A percentile compares a stretch with the other conserved stretches of the same genome.
phyloP scores from a whole-genome alignment of 2,797 vertebrate species.

The Percopsis omiscomaycus region DNA sequence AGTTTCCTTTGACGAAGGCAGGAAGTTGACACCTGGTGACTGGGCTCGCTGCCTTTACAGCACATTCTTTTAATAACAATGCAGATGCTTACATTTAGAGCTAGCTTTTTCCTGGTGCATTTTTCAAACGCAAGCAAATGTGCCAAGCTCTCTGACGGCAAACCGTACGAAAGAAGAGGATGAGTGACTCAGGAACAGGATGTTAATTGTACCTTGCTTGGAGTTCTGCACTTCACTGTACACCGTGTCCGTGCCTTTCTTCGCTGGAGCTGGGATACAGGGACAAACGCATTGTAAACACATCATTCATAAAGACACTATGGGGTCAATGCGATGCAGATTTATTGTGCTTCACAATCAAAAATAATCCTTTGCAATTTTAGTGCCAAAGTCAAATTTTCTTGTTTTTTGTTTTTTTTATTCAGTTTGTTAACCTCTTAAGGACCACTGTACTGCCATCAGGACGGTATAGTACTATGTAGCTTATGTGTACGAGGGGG shows the following conservation, averaged over 20 bases:
- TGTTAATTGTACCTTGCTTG: constrained; percentile 59
- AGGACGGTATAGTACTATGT: no score
- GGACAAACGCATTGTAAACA: constrained; percentile 12
- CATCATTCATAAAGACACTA: not conserved
- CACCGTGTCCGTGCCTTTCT: constrained; percentile 41
- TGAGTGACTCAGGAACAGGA: constrained; percentile 13
- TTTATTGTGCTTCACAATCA: not conserved
- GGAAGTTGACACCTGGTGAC: constrained; percentile 74
- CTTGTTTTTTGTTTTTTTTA: no score
- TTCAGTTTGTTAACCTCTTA: no score
- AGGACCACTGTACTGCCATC: no score
- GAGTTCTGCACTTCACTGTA: constrained; percentile 58
- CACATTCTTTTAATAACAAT: constrained; percentile 71
- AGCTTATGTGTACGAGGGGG: no score
- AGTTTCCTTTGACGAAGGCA: constrained; percentile 61
- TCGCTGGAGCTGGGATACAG: constrained; percentile 38
- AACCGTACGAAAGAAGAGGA: not conserved
- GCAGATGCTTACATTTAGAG: constrained; percentile 58
- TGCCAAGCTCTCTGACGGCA: constrained; percentile 20
- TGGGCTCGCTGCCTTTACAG: constrained; percentile 50
- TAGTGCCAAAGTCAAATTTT: no score
- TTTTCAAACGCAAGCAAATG: constrained; percentile 19
- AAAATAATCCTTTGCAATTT: no score
- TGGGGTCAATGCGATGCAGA: constrained; percentile 1
- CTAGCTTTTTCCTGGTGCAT: constrained; percentile 54